A percentile compares a stretch with the other conserved stretches of the same genome.
phyloP scores from a whole-genome alignment of 2,113 vertebrate species.

The Chloropsis hardwickii region DNA sequence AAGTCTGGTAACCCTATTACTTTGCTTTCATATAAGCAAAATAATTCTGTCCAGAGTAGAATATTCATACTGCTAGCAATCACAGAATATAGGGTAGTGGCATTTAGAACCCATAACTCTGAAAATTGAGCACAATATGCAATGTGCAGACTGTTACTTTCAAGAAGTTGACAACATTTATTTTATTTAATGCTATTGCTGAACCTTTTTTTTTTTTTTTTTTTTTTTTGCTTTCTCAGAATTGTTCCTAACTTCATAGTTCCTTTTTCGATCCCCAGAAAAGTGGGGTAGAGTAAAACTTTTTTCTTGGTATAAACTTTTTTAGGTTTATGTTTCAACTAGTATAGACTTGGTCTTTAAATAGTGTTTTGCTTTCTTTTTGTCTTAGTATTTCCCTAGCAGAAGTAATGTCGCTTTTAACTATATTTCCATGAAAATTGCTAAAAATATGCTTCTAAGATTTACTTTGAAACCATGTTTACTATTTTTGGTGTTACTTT shows the following conservation, averaged over 20 bases:
- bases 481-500: neutral
- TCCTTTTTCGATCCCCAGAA: neutral
- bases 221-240: neutral
- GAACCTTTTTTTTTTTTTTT: neutral
- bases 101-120: neutral
- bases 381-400: neutral
- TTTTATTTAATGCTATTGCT: neutral
- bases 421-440: neutral
- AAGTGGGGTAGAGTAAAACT: accelerated
- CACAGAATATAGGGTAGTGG: neutral
- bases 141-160: neutral
- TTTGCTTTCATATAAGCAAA: neutral
- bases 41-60: neutral
- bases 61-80: neutral
- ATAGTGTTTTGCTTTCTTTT: neutral
- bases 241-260: neutral
- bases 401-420: neutral
- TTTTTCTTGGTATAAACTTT: neutral
- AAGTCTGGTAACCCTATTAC: neutral
- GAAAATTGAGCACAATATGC: neutral
- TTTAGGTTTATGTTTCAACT: neutral
- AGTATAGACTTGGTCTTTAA: neutral
- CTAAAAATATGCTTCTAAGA: neutral
- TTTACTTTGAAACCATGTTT: neutral
- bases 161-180: neutral